Conservation (phyloP, 2,888 invertebrate species). For the Tupiocoris notatus region DNA sequence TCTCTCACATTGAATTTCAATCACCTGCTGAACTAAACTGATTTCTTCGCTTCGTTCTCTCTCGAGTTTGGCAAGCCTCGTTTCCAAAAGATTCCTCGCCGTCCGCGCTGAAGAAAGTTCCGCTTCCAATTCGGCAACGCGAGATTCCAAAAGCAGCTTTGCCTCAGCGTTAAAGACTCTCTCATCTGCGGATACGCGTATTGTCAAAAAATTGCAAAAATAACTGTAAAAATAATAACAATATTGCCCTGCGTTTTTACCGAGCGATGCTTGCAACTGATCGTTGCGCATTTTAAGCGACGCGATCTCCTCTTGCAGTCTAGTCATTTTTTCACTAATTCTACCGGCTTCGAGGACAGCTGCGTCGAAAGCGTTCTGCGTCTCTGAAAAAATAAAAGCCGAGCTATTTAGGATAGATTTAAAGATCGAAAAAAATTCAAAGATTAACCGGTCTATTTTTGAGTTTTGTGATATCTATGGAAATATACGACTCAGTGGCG, state of each 20-base stretch:
- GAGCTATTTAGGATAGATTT: no score
- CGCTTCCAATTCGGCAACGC: conserved; percentile 50
- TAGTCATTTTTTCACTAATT: conserved; percentile 61
- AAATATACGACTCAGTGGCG: no score
- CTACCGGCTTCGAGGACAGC: conserved; percentile 67
- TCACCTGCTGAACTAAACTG: conserved; percentile 58
- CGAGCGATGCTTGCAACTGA: not conserved
- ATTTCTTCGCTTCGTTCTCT: conserved; percentile 56
- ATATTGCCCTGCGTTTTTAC: no score
- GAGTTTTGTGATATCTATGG: no score
- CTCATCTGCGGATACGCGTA: not conserved
- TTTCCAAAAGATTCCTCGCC: conserved; percentile 57
- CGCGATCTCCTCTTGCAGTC: conserved; percentile 61
- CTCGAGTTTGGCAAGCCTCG: conserved; percentile 53
- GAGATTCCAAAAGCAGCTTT: conserved; percentile 4
- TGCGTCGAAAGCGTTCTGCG: conserved; percentile 63
- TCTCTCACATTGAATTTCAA: no score
- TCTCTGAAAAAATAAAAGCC: no score
- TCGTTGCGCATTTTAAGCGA: conserved; percentile 27
- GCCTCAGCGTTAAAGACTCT: conserved; percentile 2
- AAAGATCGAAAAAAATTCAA: no score
- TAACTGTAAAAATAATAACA: not conserved
- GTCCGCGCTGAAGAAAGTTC: conserved; percentile 55
- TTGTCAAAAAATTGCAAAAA: not conserved
- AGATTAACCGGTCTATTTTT: no score